Evolutionary conservation across 1,140 invertebrate species (phyloP).

Genomic region (Pseudachorutes palmiensis): DNA sequence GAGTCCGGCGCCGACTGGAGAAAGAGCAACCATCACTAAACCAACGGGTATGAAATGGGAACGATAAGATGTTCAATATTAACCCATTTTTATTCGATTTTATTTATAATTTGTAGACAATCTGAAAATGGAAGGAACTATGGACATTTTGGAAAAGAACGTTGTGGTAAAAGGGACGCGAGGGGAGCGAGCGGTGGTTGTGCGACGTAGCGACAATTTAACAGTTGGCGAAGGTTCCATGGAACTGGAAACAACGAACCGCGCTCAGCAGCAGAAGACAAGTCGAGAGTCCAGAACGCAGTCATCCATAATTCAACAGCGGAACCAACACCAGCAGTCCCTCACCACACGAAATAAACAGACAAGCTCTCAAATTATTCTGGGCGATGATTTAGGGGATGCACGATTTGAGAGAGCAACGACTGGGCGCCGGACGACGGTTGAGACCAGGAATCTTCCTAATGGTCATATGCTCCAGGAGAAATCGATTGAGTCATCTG

Average conservation of each 20-base stretch:
- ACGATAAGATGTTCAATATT: not conserved
- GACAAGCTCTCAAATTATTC: constrained; percentile 28
- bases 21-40: not conserved
- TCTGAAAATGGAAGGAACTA: constrained; percentile 18
- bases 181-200: constrained; percentile 44
- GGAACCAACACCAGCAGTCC: not conserved
- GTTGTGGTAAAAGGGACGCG: constrained; percentile 12
- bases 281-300: not conserved
- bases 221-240: constrained; percentile 35
- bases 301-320: not conserved
- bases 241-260: constrained; percentile 31
- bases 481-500: constrained; percentile 31
- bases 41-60: not conserved
- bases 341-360: constrained; percentile 18
- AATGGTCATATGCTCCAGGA: constrained; percentile 36
- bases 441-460: constrained; percentile 27
- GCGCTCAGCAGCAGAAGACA: not conserved
- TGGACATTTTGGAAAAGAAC: constrained; percentile 30
- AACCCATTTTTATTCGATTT: not conserved
- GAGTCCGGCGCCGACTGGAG: constrained; percentile 6
- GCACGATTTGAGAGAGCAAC: constrained; percentile 33
- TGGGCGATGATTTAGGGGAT: constrained; percentile 34
- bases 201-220: constrained; percentile 51
- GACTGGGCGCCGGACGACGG: constrained; percentile 26
- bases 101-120: constrained; percentile 8